These are phyloP conservation scores for Melikaiella ostensackeni DNA, from an alignment of 2,888 invertebrate species.

Conservation along the genomic window DNA sequence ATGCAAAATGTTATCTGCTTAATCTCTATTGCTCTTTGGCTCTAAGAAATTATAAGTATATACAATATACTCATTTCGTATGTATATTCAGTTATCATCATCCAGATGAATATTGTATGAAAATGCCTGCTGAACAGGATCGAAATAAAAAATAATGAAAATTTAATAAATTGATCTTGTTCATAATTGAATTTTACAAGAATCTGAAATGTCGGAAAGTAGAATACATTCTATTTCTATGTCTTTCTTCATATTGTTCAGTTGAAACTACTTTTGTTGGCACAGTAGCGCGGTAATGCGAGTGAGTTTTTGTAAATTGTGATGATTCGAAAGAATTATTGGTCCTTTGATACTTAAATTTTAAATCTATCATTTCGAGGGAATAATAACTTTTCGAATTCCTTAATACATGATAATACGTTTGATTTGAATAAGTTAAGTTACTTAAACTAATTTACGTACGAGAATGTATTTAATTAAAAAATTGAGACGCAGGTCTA, in stretches of 20 bases:
- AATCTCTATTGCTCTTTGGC: conserved; percentile 24
- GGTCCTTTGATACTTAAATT: background rate
- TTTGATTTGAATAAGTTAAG: conserved; percentile 5
- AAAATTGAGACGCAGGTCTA: conserved; percentile 32
- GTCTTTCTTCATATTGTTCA: background rate
- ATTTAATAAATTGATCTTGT: background rate
- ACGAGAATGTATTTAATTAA: conserved; percentile 32
- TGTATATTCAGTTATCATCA: too few relatives aligned
- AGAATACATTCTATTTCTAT: background rate
- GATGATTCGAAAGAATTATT: background rate
- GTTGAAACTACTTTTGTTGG: background rate
- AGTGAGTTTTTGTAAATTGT: background rate
- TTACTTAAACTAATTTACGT: conserved; percentile 13
- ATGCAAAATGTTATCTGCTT: conserved; percentile 1
- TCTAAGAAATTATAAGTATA: background rate
- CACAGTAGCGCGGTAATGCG: conserved; percentile 6
- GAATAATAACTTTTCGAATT: conserved; percentile 19
- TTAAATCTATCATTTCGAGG: background rate
- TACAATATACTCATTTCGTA: too few relatives aligned
- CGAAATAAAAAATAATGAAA: background rate
- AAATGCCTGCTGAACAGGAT: background rate
- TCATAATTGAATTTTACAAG: background rate
- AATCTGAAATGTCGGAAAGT: background rate
- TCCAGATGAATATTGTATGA: conserved; percentile 3
- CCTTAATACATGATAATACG: background rate